These are phyloP conservation scores for Rhynchomys soricoides DNA, from an alignment of 2,113 vertebrate species.

Conservation along the genomic window DNA sequence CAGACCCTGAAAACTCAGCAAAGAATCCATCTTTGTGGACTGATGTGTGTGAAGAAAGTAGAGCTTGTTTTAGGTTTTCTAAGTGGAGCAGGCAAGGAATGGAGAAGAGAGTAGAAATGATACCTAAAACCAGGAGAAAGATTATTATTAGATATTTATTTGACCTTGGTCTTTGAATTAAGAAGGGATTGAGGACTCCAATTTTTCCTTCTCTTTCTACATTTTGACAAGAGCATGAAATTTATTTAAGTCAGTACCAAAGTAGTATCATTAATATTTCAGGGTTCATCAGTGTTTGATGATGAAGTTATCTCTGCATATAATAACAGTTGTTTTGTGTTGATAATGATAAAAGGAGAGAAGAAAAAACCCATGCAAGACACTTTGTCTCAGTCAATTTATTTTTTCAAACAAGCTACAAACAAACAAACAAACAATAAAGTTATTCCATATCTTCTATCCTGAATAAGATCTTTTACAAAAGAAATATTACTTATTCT, in stretches of 20 bases:
- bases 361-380: neutral
- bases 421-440: constrained; percentile 48
- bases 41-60: neutral
- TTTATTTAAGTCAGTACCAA: neutral
- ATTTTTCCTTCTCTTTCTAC: neutral
- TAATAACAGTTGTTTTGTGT: constrained; percentile 11
- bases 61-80: neutral
- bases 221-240: constrained; percentile 3
- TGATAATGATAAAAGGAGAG: neutral
- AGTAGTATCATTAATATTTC: neutral
- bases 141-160: constrained; percentile 3
- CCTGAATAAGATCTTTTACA: constrained; percentile 30
- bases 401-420: constrained; percentile 57
- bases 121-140: neutral
- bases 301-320: neutral
- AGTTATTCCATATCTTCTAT: constrained; percentile 40
- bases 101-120: neutral
- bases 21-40: neutral
- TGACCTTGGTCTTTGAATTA: constrained; percentile 9
- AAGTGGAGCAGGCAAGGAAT: neutral
- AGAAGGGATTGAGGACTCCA: neutral
- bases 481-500: constrained; percentile 41
- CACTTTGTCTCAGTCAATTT: constrained; percentile 28
- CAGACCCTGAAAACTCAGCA: neutral
- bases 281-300: neutral